Evolutionary conservation across 2,113 vertebrate genomes (phyloP).

Genomic region (Paradoxurus hermaphroditus): DNA sequence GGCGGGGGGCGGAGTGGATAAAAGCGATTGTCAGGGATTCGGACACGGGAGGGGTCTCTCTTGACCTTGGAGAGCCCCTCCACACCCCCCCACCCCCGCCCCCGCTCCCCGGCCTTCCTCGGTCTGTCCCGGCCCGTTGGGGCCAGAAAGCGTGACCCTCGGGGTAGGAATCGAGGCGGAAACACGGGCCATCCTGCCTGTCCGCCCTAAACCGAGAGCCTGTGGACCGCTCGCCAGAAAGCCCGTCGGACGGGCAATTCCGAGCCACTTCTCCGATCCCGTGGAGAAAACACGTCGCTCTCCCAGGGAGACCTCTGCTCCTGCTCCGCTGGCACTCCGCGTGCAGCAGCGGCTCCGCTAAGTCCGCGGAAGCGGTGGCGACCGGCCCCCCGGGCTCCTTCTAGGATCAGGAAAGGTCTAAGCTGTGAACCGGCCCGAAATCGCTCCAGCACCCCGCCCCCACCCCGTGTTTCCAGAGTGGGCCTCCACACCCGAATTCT

Average conservation of each 20-base stretch:
- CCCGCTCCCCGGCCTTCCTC: not conserved
- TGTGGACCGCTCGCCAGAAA: not conserved
- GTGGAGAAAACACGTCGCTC: not conserved
- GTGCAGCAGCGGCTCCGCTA: not conserved
- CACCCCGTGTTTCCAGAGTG: not conserved
- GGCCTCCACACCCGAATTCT: not conserved
- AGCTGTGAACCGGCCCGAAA: not conserved
- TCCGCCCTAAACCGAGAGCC: not conserved
- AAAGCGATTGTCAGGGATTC: not conserved
- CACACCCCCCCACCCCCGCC: too few relatives aligned
- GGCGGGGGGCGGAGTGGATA: not conserved
- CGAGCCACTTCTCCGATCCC: not conserved
- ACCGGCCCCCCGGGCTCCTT: not conserved
- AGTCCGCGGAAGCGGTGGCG: not conserved
- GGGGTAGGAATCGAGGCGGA: not conserved
- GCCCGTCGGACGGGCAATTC: not conserved
- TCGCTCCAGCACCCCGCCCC: not conserved
- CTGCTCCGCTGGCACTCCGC: not conserved
- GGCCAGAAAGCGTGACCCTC: not conserved
- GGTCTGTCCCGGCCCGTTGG: not conserved
- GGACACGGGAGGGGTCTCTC: rapidly evolving
- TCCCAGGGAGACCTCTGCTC: not conserved
- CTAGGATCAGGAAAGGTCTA: not conserved
- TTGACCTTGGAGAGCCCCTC: not conserved
- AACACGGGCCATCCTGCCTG: not conserved